Evolutionary conservation across 2,113 vertebrate genomes (phyloP), one percentile per base, ranked within the genome.

Genomic region (Podocnemis expansa): DNA sequence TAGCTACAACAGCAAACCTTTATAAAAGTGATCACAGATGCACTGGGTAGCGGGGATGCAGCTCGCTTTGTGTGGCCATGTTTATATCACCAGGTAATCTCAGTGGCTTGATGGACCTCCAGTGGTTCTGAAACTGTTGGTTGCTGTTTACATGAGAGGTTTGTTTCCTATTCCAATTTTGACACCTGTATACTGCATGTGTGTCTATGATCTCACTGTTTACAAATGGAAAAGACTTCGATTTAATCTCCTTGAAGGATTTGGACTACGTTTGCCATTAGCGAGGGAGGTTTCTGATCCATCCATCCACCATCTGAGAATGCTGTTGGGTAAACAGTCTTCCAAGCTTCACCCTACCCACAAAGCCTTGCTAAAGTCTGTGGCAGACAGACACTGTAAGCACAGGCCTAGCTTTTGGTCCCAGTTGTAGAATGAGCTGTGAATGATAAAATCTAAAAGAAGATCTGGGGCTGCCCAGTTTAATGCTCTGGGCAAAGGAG

Each of bases 21-120:
- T n/a, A 11, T 0, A 1, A 55, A 49, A 24, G 22, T 24, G 38
- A 34, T 84, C 21, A 29, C 0, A 1, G 52, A 34, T 25, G 70
- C 1, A 2, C 25, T 24, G 5, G 60, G 60, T 7, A 34, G 14
- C 60, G 16, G 60, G 60, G 60, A 29, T 34, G 60, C 10, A 63
- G 29, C 29, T 34, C 13, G 29, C 29, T 29, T 29, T 63, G 12
- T 63, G 60, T 63, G 14, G 16, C 31, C 14, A 5, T 34, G 31
- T 63, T 29, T 34, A 63, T 34, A 31, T 63, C 5, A 63, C 13
- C 5, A 63, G 22, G 5, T 63, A 34, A 34, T 12, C 60, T 63
- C 60, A 63, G 60, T 3, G 12, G 31, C 60, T 34, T 31, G 31
- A 29, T 7, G 13, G 60, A 63, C 31, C 31, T 34, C 60, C 12